Base-by-base conservation (phyloP, 2,797 vertebrate species). In the Apogon talboti region DNA sequence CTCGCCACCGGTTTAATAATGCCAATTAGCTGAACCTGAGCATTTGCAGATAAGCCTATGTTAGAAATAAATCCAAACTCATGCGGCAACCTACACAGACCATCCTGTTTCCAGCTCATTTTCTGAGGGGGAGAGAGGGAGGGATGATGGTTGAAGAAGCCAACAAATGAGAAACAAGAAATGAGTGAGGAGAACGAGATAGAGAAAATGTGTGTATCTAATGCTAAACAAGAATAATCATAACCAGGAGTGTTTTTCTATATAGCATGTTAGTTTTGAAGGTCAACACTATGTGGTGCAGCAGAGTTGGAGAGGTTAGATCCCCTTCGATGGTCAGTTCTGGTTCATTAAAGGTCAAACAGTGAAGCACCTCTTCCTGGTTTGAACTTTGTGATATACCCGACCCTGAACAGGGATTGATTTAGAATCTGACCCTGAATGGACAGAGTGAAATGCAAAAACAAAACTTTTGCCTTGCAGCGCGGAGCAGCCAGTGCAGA, bases 1-100 rank as follows among this genome's bases (percentile, higher is more conserved):
- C 78, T 74, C 18, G 37, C 75, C 74, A 72, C 69, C 55, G 66
- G 77, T 84, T 89, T 89, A 92, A 91, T 90, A 86, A 88, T 85
- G 86, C 89, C 90, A 93, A 90, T 92, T 91, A 92, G 83, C 83
- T 80, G 49, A 91, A 90, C 72, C 84, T 86, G 85, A 85, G 83
- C 65, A 72, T 87, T 86, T 82, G 79, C 79, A 83, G 86, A 90
- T 91, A 90, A 89, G 80, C 82, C 11, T 6, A 59, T 60, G 64
- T 24, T 87, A 76, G 87, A 87, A 81, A 85, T 66, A 74, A 76
- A 85, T 57, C 74, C 47, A 71, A 68, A 78, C 59, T 18, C 45
- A 37, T 33, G 46, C 50, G 70, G 66, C 61, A 73, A 65, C 72
- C 55, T 62, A 79, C 58, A 80, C 70, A 76, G 77, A 81, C 82